phyloP scores from a whole-genome alignment of 2,113 vertebrate genomes.

The Eptesicus fuscus region DNA sequence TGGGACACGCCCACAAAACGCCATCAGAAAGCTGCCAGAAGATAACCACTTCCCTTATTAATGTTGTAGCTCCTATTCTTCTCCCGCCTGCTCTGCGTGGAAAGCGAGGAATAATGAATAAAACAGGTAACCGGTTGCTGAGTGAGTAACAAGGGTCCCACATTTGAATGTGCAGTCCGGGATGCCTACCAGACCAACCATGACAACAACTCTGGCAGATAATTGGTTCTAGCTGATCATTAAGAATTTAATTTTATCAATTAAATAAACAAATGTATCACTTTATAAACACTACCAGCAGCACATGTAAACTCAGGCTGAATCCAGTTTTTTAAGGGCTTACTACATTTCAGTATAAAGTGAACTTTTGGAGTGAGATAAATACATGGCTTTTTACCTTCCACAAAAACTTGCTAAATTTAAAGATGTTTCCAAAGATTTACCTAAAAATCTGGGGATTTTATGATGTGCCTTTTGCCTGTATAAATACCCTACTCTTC shows the following conservation, averaged over 20 bases:
- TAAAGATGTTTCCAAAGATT: conserved; percentile 72
- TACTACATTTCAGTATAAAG: neutral
- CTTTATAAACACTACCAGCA: neutral
- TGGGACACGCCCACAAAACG: neutral
- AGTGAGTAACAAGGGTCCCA: neutral
- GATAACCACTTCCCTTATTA: neutral
- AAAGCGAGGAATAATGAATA: neutral
- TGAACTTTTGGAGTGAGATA: neutral
- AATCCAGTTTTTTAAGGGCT: neutral
- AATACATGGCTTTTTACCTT: conserved; percentile 19
- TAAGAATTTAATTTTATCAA: neutral
- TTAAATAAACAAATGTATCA: neutral
- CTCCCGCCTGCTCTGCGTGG: neutral
- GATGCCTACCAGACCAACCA: neutral
- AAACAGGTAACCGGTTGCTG: neutral
- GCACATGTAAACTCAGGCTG: neutral
- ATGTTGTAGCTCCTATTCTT: neutral
- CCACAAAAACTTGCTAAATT: conserved; percentile 62
- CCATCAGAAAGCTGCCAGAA: neutral
- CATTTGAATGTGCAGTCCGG: neutral
- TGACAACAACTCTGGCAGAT: neutral
- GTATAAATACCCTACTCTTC: conserved; percentile 65
- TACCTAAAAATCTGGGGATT: conserved; percentile 69
- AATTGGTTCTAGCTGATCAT: neutral
- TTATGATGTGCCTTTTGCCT: conserved; percentile 71